A percentile compares a stretch with the other conserved stretches of the same genome.
phyloP scores from a whole-genome alignment of 2,888 invertebrate species.

The Carabus problematicus region DNA sequence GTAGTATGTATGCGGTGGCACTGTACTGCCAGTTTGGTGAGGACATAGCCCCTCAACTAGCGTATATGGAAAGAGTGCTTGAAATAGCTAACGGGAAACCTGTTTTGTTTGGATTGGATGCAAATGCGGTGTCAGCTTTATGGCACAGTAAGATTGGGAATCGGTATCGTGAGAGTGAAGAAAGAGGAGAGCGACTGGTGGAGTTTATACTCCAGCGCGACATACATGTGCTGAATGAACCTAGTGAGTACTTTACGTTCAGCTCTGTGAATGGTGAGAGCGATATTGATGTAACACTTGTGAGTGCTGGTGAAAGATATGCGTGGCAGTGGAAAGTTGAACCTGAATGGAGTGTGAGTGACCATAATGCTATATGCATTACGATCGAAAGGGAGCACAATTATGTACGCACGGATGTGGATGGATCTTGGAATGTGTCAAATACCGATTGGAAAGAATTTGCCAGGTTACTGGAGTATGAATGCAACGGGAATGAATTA shows the following conservation, averaged over 20 bases:
- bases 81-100: background rate
- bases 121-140: conserved; percentile 46
- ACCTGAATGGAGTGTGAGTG: conserved; percentile 12
- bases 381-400: background rate
- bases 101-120: conserved; percentile 46
- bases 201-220: conserved; percentile 20
- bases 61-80: conserved; percentile 22
- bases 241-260: conserved; percentile 43
- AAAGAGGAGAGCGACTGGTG: conserved; percentile 10
- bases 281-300: conserved; percentile 45
- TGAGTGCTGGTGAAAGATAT: conserved; percentile 15
- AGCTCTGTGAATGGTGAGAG: conserved; percentile 38
- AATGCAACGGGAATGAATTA: background rate
- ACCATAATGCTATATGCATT: conserved; percentile 30
- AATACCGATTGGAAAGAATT: conserved; percentile 1
- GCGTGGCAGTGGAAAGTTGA: background rate
- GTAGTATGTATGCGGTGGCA: conserved; percentile 33
- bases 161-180: conserved; percentile 9
- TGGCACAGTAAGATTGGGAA: conserved; percentile 45
- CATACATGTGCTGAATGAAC: conserved; percentile 44
- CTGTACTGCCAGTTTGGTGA: conserved; percentile 43
- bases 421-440: background rate
- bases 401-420: background rate
- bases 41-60: conserved; percentile 19
- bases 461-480: background rate